Conservation (phyloP, 2,113 vertebrate species). For the Sakesphorus luctuosus region DNA sequence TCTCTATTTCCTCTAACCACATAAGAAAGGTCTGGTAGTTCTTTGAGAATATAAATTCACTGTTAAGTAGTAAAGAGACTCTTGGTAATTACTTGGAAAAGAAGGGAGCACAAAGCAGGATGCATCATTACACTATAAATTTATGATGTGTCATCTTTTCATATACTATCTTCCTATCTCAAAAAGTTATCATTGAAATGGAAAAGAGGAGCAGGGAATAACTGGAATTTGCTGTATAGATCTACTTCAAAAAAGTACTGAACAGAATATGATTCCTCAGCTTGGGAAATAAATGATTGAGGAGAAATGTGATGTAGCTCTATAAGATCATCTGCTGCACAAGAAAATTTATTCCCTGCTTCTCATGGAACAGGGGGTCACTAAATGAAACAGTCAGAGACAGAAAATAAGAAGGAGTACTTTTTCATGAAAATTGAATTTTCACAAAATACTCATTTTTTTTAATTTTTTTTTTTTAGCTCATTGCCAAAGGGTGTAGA, state of each 20-base stretch:
- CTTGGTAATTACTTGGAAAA: not conserved
- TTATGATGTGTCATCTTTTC: not conserved
- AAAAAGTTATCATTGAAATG: not conserved
- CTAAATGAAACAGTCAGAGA: not conserved
- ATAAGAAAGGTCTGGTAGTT: not conserved
- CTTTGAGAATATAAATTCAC: not conserved
- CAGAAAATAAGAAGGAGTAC: not conserved
- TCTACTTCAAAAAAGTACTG: not conserved
- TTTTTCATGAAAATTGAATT: not conserved
- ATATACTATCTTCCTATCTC: not conserved
- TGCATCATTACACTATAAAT: not conserved
- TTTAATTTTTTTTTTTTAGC: not conserved
- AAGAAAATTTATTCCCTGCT: not conserved
- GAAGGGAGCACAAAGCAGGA: not conserved
- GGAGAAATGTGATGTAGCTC: not conserved
- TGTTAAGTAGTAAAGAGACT: not conserved
- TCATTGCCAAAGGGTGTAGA: not conserved
- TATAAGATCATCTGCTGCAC: not conserved
- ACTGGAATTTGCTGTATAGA: not conserved
- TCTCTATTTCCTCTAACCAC: not conserved
- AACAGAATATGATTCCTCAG: not conserved
- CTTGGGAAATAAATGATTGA: not conserved
- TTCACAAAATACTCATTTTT: not conserved
- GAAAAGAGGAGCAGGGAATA: constrained; percentile 8
- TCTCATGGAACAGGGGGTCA: not conserved